Evolutionary conservation across 1,140 invertebrate genomes (phyloP).

Genomic region (Coboldia fuscipes): DNA sequence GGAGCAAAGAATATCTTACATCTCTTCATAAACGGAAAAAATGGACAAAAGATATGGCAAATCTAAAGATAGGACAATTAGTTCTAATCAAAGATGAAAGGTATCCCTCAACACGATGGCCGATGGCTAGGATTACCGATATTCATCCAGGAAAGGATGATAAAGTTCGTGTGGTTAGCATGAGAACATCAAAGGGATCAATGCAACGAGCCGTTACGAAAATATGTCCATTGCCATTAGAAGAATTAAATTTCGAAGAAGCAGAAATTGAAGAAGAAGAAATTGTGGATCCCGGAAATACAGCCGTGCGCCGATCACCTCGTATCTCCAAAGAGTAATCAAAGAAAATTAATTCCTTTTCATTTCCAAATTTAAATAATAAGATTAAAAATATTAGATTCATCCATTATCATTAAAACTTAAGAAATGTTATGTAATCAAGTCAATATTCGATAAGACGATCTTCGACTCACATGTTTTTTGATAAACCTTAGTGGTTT

Average conservation of each 20-base stretch:
- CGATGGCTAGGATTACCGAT: slow-evolving; percentile 6
- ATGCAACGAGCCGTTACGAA: background rate
- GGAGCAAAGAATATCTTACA: slow-evolving; percentile 11
- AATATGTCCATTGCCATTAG: background rate
- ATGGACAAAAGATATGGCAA: slow-evolving; percentile 6
- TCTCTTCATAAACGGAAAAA: slow-evolving; percentile 9
- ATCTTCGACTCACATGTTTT: too few species aligned
- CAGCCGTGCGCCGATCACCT: too few species aligned
- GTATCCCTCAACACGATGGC: slow-evolving; percentile 8
- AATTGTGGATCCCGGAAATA: too few species aligned
- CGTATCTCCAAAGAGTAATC: too few species aligned
- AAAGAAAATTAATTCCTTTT: too few species aligned
- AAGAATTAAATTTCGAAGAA: background rate
- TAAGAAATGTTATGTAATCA: too few species aligned
- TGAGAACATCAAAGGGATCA: slow-evolving; percentile 4
- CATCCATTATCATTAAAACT: too few species aligned
- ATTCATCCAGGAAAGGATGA: slow-evolving; percentile 9
- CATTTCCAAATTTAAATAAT: too few species aligned
- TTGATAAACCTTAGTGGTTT: too few species aligned
- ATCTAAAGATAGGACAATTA: slow-evolving; percentile 6
- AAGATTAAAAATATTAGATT: too few species aligned
- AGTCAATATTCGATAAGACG: too few species aligned
- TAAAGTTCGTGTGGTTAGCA: slow-evolving; percentile 6
- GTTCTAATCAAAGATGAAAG: slow-evolving; percentile 9
- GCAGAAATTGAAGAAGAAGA: background rate